A percentile compares a stretch with the other conserved stretches of the same genome.
These are phyloP conservation scores for Ictalurus punctatus DNA, from an alignment of 2,113 vertebrate genomes.

Conservation along the genomic window DNA sequence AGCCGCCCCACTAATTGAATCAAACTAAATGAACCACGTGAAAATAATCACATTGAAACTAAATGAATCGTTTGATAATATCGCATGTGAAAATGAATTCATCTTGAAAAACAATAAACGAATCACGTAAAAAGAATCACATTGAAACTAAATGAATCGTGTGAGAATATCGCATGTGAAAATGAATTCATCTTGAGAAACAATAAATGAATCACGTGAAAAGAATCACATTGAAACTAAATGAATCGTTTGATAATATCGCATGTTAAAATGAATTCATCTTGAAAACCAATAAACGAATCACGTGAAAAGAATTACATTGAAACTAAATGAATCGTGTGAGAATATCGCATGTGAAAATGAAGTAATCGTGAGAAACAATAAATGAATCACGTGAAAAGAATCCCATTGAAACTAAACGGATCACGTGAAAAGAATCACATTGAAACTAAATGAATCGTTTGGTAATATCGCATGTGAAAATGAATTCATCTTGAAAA, in stretches of 20 bases:
- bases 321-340: neutral
- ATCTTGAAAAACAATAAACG: too few relatives aligned
- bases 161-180: neutral
- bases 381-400: neutral
- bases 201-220: neutral
- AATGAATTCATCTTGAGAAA: neutral
- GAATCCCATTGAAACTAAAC: neutral
- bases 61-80: too few relatives aligned
- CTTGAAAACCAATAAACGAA: too few relatives aligned
- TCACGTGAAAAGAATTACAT: too few relatives aligned
- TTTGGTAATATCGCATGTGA: neutral
- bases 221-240: neutral
- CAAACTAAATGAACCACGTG: too few relatives aligned
- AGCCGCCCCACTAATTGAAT: too few relatives aligned
- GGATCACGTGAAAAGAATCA: too few relatives aligned
- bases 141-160: neutral
- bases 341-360: neutral
- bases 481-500: neutral
- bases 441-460: neutral
- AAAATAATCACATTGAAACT: too few relatives aligned
- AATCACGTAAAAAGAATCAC: too few relatives aligned
- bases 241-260: too few relatives aligned
- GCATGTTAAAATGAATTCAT: too few relatives aligned
- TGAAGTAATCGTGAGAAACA: neutral
- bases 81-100: too few relatives aligned